Evolutionary conservation across 2,888 invertebrate species (phyloP).

Genomic region (Antheraea assamensis): DNA sequence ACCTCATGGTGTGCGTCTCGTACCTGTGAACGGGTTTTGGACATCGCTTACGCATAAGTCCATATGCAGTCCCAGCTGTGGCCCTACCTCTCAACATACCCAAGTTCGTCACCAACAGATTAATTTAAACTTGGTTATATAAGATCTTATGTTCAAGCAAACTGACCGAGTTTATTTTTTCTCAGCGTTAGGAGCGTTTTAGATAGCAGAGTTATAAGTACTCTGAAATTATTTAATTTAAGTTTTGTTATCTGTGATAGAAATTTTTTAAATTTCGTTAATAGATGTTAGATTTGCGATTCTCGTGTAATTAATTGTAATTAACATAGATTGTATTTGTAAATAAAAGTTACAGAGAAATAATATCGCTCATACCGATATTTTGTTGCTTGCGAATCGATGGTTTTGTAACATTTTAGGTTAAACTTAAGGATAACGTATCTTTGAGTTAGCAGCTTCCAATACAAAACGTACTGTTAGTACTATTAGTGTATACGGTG

Average conservation of each 20-base stretch:
- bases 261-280: background rate
- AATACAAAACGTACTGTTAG: background rate
- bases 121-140: too few species aligned
- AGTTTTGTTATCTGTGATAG: background rate
- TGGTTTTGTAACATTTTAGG: background rate
- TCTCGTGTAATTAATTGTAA: background rate
- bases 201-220: background rate
- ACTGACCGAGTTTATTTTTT: too few species aligned
- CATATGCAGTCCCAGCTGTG: too few species aligned
- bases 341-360: background rate
- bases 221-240: background rate
- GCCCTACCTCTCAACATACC: too few species aligned
- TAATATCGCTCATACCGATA: background rate
- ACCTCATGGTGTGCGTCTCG: too few species aligned
- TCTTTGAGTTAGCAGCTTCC: background rate
- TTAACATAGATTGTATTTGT: background rate
- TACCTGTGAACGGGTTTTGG: too few species aligned
- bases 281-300: background rate
- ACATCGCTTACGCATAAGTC: too few species aligned
- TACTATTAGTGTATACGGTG: background rate
- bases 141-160: too few species aligned
- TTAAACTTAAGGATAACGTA: background rate
- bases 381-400: background rate
- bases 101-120: too few species aligned
- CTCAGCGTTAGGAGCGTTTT: too few species aligned